Percentiles rank a stretch among this genome's conserved stretches.
Conservation (phyloP, 92 coral and sea anemone genomes). For the Hydrozoanthus gracilis region DNA sequence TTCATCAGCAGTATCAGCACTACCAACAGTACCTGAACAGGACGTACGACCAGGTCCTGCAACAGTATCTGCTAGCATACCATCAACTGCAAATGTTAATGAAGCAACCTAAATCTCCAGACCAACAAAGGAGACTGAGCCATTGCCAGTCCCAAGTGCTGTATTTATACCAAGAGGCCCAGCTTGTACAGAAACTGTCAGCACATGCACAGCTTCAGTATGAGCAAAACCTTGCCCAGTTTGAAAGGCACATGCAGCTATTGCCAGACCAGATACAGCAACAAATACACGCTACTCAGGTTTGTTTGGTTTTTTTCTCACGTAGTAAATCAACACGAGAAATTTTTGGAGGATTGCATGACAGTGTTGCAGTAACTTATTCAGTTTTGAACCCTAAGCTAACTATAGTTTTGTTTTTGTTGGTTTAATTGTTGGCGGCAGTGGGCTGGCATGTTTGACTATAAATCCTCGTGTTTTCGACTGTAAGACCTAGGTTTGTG, state of each 20-base stretch:
- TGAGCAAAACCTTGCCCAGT: conserved; percentile 23
- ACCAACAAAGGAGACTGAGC: conserved; percentile 27
- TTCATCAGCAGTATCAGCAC: conserved; percentile 42
- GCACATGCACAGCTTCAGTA: conserved; percentile 25
- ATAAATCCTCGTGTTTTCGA: too few relatives aligned
- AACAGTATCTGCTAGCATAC: conserved; percentile 12
- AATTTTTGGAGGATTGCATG: too few relatives aligned
- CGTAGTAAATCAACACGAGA: too few relatives aligned
- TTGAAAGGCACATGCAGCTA: conserved; percentile 44
- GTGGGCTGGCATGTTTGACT: too few relatives aligned
- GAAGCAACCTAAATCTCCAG: conserved; percentile 29
- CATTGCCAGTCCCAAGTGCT: conserved; percentile 28
- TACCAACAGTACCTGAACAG: conserved; percentile 19
- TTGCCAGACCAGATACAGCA: conserved; percentile 43
- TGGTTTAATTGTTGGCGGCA: too few relatives aligned
- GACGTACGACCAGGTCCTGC: conserved; percentile 15
- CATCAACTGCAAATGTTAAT: conserved; percentile 37
- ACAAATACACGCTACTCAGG: conserved; percentile 17
- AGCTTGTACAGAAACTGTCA: conserved; percentile 34
- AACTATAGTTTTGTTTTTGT: too few relatives aligned
- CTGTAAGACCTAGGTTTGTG: too few relatives aligned
- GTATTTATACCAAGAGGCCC: conserved; percentile 34
- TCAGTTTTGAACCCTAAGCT: too few relatives aligned
- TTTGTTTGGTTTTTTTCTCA: background rate
- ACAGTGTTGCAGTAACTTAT: too few relatives aligned